These are phyloP conservation scores for Parauchenoglanis ngamensis DNA, from an alignment of 2,797 vertebrate genomes.

Conservation along the genomic window DNA sequence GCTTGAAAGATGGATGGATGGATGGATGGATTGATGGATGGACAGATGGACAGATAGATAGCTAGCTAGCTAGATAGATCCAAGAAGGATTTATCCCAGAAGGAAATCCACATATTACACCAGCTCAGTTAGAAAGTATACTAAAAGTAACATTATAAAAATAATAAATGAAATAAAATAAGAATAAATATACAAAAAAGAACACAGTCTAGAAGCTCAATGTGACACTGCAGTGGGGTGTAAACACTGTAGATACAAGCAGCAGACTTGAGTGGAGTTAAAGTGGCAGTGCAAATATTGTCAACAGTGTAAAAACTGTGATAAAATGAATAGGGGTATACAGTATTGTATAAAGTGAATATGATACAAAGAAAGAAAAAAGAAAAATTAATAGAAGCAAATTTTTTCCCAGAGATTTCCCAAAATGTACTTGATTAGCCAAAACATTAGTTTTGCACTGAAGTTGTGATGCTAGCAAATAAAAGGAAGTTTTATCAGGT, in stretches of 20 bases:
- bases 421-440: not conserved
- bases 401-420: not conserved
- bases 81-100: not conserved
- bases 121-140: too few relatives aligned
- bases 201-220: not conserved
- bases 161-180: too few relatives aligned
- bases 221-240: not conserved
- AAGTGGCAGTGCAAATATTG: not conserved
- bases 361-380: not conserved
- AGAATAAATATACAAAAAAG: too few relatives aligned
- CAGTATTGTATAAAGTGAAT: not conserved
- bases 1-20: not conserved
- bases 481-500: not conserved
- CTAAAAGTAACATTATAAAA: not conserved
- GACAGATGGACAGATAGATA: not conserved
- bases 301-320: not conserved
- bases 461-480: not conserved
- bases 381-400: not conserved
- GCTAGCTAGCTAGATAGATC: not conserved
- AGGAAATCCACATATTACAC: not conserved
- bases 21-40: not conserved
- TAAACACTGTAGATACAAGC: not conserved
- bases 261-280: not conserved
- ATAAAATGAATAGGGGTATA: not conserved
- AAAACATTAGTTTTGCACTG: not conserved